A percentile compares a stretch with the other conserved stretches of the same genome.
Evolutionary conservation across 1,140 invertebrate genomes (phyloP).

Genomic region (Augochlora pura): DNA sequence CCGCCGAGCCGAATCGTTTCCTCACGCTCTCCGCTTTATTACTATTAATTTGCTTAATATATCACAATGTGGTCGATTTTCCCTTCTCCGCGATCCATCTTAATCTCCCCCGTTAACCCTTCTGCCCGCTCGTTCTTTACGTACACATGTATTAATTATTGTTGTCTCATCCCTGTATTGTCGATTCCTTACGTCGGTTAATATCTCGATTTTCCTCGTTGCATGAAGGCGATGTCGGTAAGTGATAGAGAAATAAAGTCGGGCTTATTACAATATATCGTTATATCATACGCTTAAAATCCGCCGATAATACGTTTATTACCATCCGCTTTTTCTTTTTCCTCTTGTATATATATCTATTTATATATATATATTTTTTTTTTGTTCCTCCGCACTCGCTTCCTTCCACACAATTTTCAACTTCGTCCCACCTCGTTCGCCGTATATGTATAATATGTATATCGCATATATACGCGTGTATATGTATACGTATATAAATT

Average conservation of each 20-base stretch:
- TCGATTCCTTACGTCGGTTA: constrained; percentile 73
- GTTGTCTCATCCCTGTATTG: constrained; percentile 81
- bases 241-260: constrained; percentile 76
- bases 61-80: constrained; percentile 78
- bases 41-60: constrained; percentile 64
- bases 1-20: constrained; percentile 21
- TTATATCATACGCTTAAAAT: constrained; percentile 60
- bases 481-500: constrained; percentile 56
- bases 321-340: constrained; percentile 20
- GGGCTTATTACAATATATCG: constrained; percentile 58
- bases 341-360: constrained; percentile 40
- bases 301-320: constrained; percentile 51
- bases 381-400: background rate
- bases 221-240: constrained; percentile 79
- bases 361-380: constrained; percentile 21
- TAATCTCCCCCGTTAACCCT: constrained; percentile 6
- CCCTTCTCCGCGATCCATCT: constrained; percentile 16
- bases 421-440: background rate
- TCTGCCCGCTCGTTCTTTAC: constrained; percentile 56
- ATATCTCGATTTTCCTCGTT: constrained; percentile 69
- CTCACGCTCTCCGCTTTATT: background rate
- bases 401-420: no score
- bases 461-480: constrained; percentile 15
- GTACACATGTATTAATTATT: constrained; percentile 77
- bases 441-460: constrained; percentile 16